phyloP scores from a whole-genome alignment of 2,113 vertebrate species.

The Corapipo altera region DNA sequence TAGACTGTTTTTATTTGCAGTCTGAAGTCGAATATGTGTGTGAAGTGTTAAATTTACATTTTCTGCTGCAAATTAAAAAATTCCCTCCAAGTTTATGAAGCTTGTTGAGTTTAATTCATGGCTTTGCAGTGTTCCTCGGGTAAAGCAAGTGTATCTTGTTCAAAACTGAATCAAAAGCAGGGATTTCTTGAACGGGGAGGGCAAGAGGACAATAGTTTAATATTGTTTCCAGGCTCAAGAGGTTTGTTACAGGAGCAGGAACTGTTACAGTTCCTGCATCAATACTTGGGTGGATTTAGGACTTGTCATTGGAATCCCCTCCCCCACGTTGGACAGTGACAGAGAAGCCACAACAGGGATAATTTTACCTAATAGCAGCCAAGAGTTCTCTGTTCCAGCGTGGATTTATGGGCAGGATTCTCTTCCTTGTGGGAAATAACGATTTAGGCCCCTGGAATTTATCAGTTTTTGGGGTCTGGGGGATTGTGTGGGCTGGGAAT shows the following conservation, averaged over 20 bases:
- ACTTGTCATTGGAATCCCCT: not conserved
- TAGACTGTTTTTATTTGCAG: conserved; percentile 12
- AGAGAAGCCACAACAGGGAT: not conserved
- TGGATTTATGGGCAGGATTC: not conserved
- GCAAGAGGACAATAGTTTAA: not conserved
- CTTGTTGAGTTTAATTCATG: not conserved
- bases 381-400: not conserved
- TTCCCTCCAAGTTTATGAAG: not conserved
- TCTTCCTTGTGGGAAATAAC: not conserved
- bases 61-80: conserved; percentile 21
- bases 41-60: conserved; percentile 31
- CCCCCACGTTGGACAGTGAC: not conserved
- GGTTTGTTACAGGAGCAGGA: not conserved
- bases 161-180: not conserved
- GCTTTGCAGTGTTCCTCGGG: not conserved
- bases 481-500: not conserved
- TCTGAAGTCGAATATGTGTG: conserved; percentile 11
- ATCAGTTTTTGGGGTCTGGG: not conserved
- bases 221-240: not conserved
- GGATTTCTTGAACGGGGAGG: not conserved
- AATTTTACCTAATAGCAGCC: conserved; percentile 41
- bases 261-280: not conserved
- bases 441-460: not conserved
- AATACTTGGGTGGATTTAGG: not conserved
- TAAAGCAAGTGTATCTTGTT: not conserved